These are phyloP conservation scores for Aplodontia rufa DNA, from an alignment of 2,113 vertebrate genomes.

Conservation along the genomic window DNA sequence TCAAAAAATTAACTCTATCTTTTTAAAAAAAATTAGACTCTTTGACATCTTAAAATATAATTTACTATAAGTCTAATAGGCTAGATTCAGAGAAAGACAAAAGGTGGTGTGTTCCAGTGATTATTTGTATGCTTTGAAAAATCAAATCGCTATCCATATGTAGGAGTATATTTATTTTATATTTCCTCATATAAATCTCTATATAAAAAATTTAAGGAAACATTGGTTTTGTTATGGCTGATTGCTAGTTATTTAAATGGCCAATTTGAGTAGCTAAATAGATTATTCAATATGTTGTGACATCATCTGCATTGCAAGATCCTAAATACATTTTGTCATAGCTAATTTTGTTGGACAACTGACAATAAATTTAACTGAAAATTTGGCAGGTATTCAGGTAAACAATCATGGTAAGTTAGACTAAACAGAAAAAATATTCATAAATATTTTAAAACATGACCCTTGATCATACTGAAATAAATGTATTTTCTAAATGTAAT, in stretches of 20 bases:
- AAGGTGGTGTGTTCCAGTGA: not conserved
- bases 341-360: not conserved
- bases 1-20: no score
- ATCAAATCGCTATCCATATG: not conserved
- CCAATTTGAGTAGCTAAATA: not conserved
- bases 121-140: constrained; percentile 41
- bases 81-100: not conserved
- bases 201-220: constrained; percentile 45
- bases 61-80: not conserved
- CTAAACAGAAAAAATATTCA: not conserved
- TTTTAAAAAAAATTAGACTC: not conserved
- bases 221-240: constrained; percentile 9
- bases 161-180: not conserved
- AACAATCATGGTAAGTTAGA: not conserved
- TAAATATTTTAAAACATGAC: not conserved
- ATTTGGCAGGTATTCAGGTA: not conserved
- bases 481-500: not conserved
- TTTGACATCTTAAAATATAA: not conserved
- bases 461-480: not conserved
- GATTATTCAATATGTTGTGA: not conserved
- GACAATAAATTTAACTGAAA: constrained; percentile 50
- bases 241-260: constrained; percentile 19
- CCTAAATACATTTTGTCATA: constrained; percentile 8
- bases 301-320: not conserved
- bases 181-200: not conserved